Percentiles rank a stretch among this genome's conserved stretches.
phyloP scores from a whole-genome alignment of 2,113 vertebrate species.

The Coreoperca whiteheadi region DNA sequence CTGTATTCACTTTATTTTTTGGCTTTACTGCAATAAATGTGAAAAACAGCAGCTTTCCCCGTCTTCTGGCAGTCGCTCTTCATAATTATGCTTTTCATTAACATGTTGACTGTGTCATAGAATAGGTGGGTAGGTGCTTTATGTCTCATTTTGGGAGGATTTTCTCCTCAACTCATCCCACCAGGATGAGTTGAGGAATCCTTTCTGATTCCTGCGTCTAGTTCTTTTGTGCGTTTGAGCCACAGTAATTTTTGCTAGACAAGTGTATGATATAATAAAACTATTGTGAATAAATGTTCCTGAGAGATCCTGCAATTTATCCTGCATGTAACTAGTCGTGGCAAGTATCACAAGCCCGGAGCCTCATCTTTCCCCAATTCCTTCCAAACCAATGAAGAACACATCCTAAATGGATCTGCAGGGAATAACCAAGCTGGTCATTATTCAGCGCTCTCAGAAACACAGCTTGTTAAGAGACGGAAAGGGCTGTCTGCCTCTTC shows the following conservation, averaged over 20 bases:
- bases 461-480: constrained; percentile 39
- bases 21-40: constrained; percentile 17
- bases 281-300: not conserved
- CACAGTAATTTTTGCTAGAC: constrained; percentile 9
- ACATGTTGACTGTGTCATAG: constrained; percentile 10
- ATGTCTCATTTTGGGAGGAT: constrained; percentile 31
- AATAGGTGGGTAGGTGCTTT: constrained; percentile 3
- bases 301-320: not conserved
- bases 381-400: constrained; percentile 44
- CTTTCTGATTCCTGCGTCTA: not conserved
- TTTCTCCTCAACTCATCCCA: constrained; percentile 13
- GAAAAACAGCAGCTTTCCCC: constrained; percentile 20
- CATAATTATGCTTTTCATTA: constrained; percentile 45
- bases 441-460: constrained; percentile 52
- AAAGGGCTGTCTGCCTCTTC: constrained; percentile 36
- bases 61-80: not conserved
- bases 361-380: constrained; percentile 5
- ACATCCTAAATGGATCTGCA: constrained; percentile 39
- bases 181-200: no score
- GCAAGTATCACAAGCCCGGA: not conserved
- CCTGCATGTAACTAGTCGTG: not conserved
- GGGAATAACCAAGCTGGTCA: constrained; percentile 34
- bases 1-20: constrained; percentile 38
- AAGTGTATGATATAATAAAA: constrained; percentile 30
- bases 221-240: constrained; percentile 7